A percentile compares a stretch with the other conserved stretches of the same genome.
These are phyloP conservation scores for Zhuqinia jingwanae DNA, from an alignment of 2,888 invertebrate genomes.

Conservation along the genomic window DNA sequence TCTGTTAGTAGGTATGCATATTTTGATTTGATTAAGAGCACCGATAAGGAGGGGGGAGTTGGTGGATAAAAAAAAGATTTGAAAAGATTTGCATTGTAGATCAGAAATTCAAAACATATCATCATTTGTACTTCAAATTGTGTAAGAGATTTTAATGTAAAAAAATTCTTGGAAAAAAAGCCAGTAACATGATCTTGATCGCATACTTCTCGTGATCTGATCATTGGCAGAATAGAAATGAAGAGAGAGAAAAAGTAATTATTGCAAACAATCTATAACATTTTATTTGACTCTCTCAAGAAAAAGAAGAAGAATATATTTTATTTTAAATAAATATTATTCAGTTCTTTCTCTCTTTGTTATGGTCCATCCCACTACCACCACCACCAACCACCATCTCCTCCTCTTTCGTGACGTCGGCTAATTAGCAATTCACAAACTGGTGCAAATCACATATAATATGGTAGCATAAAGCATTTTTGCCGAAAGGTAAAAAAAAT, in stretches of 20 bases:
- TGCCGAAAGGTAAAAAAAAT: conserved; percentile 4
- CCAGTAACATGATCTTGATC: conserved; percentile 17
- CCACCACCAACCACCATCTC: too few species aligned
- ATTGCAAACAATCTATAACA: too few species aligned
- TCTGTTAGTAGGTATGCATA: neutral
- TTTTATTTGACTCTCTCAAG: too few species aligned
- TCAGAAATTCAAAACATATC: neutral
- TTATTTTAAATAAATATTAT: neutral
- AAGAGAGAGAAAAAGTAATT: too few species aligned
- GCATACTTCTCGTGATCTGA: neutral
- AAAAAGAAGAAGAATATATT: too few species aligned
- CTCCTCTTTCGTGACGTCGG: neutral
- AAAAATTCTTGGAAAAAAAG: too few species aligned
- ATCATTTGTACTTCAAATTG: neutral
- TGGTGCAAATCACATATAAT: neutral
- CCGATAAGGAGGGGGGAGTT: neutral
- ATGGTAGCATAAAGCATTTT: conserved; percentile 8
- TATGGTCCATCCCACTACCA: neutral
- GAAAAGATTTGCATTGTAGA: conserved; percentile 58
- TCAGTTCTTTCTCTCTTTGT: neutral
- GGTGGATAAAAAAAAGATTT: neutral
- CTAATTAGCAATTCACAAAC: conserved; percentile 48
- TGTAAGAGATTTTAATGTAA: too few species aligned
- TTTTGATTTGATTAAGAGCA: conserved; percentile 6
- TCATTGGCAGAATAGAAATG: too few species aligned